A percentile compares a stretch with the other conserved stretches of the same genome.
Evolutionary conservation across 2,888 invertebrate species (phyloP).

Genomic region (Oscheius sp.): DNA sequence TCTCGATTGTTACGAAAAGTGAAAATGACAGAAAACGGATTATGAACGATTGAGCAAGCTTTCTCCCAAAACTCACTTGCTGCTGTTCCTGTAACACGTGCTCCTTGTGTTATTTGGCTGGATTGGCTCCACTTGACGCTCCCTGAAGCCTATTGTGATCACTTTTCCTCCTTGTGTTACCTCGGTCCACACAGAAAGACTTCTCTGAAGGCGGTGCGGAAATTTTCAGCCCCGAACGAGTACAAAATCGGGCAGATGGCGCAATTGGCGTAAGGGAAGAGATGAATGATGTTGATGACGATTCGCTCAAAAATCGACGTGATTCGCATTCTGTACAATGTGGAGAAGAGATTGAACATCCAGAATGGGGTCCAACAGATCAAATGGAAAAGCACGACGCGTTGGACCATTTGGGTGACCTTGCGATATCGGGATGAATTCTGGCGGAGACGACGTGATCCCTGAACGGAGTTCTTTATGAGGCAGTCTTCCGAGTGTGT

Average conservation of each 20-base stretch:
- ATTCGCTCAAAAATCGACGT: slow-evolving; percentile 68
- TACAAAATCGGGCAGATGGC: slow-evolving; percentile 72
- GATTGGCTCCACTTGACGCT: slow-evolving; percentile 36
- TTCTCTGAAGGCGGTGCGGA: slow-evolving; percentile 68
- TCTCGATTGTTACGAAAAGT: too few species aligned
- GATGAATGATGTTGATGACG: slow-evolving; percentile 70
- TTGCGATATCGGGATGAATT: slow-evolving; percentile 67
- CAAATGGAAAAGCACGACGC: slow-evolving; percentile 72
- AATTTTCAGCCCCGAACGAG: slow-evolving; percentile 69
- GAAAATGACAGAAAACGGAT: too few species aligned
- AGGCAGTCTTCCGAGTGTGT: background rate
- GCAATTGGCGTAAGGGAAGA: slow-evolving; percentile 72
- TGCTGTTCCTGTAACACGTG: slow-evolving; percentile 52
- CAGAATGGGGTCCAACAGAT: slow-evolving; percentile 72
- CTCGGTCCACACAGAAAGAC: slow-evolving; percentile 56
- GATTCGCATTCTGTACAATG: slow-evolving; percentile 66
- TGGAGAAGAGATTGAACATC: slow-evolving; percentile 71
- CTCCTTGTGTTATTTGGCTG: slow-evolving; percentile 36
- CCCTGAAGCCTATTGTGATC: slow-evolving; percentile 1
- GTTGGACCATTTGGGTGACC: slow-evolving; percentile 71
- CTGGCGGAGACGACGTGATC: slow-evolving; percentile 64
- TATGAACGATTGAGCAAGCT: too few species aligned
- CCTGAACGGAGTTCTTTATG: slow-evolving; percentile 39
- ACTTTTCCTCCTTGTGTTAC: slow-evolving; percentile 10
- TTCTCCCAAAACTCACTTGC: slow-evolving; percentile 41